Evolutionary conservation across 2,888 invertebrate species (phyloP).

Genomic region (Helleia helle): DNA sequence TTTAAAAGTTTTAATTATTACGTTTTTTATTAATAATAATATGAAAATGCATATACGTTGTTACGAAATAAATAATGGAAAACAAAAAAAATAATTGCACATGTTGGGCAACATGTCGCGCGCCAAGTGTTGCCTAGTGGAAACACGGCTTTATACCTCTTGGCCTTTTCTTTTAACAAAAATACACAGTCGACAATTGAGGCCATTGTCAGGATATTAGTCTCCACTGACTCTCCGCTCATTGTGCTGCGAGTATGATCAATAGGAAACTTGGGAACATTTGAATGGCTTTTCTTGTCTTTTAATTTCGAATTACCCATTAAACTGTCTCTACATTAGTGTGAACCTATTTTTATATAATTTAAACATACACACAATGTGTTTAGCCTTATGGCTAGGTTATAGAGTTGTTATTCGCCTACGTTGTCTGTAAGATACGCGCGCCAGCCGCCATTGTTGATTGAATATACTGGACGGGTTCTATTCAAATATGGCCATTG

Average conservation of each 20-base stretch:
- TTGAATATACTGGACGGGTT: conserved; percentile 40
- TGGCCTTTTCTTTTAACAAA: too few species aligned
- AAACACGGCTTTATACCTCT: too few species aligned
- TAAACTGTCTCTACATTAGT: conserved; percentile 36
- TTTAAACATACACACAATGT: too few species aligned
- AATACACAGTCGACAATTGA: not conserved
- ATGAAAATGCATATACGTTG: too few species aligned
- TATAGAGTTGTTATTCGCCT: not conserved
- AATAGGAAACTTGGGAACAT: conserved; percentile 20
- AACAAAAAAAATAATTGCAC: too few species aligned
- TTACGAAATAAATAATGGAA: too few species aligned
- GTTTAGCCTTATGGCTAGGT: not conserved
- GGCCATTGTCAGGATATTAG: conserved; percentile 7
- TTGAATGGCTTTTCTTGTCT: conserved; percentile 30
- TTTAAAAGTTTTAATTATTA: too few species aligned
- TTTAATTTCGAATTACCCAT: conserved; percentile 35
- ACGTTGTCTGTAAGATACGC: conserved; percentile 12
- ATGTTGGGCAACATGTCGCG: too few species aligned
- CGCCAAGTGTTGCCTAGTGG: too few species aligned
- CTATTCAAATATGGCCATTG: conserved; percentile 56
- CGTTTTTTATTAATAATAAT: too few species aligned
- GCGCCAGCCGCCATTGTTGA: conserved; percentile 36
- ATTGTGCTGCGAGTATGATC: conserved; percentile 4
- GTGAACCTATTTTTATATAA: too few species aligned
- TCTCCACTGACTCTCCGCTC: conserved; percentile 6